Conservation (phyloP, 1,140 invertebrate genomes). For the Artemia franciscana region DNA sequence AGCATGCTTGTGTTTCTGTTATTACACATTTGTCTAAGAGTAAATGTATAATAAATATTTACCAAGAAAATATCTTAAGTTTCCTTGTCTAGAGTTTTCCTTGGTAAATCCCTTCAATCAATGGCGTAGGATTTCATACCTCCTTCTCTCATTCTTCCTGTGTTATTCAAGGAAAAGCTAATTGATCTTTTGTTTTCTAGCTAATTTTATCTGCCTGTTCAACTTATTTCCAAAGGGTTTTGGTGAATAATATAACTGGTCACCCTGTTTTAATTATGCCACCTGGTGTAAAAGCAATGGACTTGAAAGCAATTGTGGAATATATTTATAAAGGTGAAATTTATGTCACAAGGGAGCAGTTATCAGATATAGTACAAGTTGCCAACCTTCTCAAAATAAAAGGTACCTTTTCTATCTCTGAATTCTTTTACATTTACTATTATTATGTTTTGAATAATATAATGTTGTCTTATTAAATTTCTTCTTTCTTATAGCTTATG, state of each 20-base stretch:
- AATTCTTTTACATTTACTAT: too few species aligned
- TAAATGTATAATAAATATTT: too few species aligned
- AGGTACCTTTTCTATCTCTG: slow-evolving; percentile 1
- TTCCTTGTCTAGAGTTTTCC: too few species aligned
- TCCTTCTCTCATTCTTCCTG: too few species aligned
- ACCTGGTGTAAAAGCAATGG: slow-evolving; percentile 36
- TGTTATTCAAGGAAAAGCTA: neutral
- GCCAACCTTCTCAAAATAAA: slow-evolving; percentile 10
- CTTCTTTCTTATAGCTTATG: too few species aligned
- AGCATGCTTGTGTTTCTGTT: too few species aligned
- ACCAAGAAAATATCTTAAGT: too few species aligned
- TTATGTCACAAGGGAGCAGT: slow-evolving; percentile 9
- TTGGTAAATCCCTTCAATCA: too few species aligned
- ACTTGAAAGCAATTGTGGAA: slow-evolving; percentile 40
- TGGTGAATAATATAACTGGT: slow-evolving; percentile 50
- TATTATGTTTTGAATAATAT: too few species aligned
- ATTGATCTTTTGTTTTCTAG: slow-evolving; percentile 5
- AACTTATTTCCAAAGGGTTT: slow-evolving; percentile 40
- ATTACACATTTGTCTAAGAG: too few species aligned
- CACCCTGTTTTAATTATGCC: slow-evolving; percentile 40
- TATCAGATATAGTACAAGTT: slow-evolving; percentile 9
- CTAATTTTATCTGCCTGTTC: slow-evolving; percentile 45
- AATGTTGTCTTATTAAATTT: too few species aligned
- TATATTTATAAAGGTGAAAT: slow-evolving; percentile 39
- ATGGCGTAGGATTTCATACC: too few species aligned